Conservation (phyloP, 2,113 vertebrate genomes). For the Mohoua ochrocephala region DNA sequence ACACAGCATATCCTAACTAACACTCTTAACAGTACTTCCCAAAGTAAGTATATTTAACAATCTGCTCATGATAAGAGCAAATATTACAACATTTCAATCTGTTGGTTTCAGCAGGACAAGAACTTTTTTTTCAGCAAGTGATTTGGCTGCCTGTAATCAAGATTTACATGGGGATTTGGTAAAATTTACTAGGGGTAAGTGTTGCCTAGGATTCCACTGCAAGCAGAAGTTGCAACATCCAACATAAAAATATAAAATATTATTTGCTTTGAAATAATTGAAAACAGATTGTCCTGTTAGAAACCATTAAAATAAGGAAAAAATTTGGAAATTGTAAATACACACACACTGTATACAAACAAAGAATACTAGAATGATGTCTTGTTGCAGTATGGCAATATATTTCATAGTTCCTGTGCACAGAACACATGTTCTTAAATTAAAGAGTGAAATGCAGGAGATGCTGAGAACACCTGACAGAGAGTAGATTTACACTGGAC, state of each 20-base stretch:
- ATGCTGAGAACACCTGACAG: neutral
- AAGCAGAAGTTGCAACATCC: neutral
- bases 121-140: neutral
- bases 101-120: neutral
- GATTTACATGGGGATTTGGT: accelerated
- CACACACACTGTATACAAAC: neutral
- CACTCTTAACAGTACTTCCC: neutral
- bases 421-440: neutral
- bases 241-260: neutral
- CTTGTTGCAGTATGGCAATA: neutral
- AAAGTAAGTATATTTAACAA: neutral
- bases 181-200: neutral
- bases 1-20: neutral
- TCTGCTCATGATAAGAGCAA: neutral
- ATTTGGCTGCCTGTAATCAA: neutral
- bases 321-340: neutral
- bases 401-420: neutral
- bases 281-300: neutral
- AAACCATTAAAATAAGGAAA: neutral
- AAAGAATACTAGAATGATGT: neutral
- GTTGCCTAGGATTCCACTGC: neutral
- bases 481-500: no score
- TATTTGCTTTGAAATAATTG: neutral
- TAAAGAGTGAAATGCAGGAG: neutral
- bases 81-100: neutral